These are phyloP conservation scores for Diplodus puntazzo DNA, from an alignment of 2,797 vertebrate genomes.

Conservation along the genomic window DNA sequence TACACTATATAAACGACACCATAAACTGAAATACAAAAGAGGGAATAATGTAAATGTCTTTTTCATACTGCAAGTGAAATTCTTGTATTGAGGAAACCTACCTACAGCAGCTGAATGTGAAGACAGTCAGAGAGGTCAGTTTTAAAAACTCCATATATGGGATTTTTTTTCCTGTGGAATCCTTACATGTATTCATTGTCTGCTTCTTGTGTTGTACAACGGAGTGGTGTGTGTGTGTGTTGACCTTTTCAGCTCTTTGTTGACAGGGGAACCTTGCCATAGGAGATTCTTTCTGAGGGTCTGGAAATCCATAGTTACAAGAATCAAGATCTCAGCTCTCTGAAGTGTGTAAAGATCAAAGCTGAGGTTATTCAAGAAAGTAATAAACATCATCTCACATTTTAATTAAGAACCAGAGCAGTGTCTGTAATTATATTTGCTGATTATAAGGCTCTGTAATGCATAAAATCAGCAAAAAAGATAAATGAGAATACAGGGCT, in stretches of 20 bases:
- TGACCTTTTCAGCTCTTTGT: neutral
- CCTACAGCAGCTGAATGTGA: neutral
- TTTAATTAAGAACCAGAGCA: conserved; percentile 1
- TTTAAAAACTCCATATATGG: neutral
- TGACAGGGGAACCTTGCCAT: neutral
- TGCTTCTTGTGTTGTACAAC: neutral
- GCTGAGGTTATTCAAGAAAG: neutral
- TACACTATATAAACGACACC: neutral
- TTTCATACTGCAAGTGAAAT: neutral
- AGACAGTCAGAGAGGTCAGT: neutral
- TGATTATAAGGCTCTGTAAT: neutral
- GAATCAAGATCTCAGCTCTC: neutral
- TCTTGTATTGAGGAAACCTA: neutral
- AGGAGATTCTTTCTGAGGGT: too few species aligned
- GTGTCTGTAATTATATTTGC: too few species aligned
- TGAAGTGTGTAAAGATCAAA: neutral
- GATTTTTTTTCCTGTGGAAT: neutral
- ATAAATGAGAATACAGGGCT: neutral
- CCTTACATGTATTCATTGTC: neutral
- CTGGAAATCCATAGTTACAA: neutral
- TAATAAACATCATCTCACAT: neutral
- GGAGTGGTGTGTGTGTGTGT: neutral
- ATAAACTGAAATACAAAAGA: conserved; percentile 3
- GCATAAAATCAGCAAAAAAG: too few species aligned
- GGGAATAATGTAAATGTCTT: neutral